Evolutionary conservation across 2,888 invertebrate genomes (phyloP).

Genomic region (Boloria selene): DNA sequence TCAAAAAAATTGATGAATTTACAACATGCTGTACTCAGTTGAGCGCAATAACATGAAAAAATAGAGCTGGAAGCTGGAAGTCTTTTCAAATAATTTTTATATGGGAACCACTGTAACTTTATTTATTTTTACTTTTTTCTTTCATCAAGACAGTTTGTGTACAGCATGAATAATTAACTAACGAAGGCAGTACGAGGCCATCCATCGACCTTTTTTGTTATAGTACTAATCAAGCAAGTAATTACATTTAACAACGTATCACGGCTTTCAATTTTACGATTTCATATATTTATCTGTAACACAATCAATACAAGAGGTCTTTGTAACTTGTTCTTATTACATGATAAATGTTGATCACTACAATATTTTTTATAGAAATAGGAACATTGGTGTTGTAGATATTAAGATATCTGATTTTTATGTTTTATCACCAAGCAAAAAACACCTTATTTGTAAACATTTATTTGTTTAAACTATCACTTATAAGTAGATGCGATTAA

Average conservation of each 20-base stretch:
- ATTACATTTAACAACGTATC: slow-evolving; percentile 35
- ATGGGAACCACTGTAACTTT: background rate
- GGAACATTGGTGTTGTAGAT: too few species aligned
- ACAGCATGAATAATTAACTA: slow-evolving; percentile 28
- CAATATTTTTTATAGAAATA: too few species aligned
- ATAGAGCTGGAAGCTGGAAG: too few species aligned
- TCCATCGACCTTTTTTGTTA: slow-evolving; percentile 39
- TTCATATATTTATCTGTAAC: slow-evolving; percentile 29
- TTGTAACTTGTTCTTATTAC: slow-evolving; percentile 24
- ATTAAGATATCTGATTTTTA: too few species aligned
- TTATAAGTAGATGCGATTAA: background rate
- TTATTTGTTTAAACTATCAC: too few species aligned
- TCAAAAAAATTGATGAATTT: too few species aligned
- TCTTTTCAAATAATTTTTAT: too few species aligned
- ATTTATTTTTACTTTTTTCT: slow-evolving; percentile 15
- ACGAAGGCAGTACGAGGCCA: slow-evolving; percentile 38
- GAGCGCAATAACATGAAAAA: too few species aligned
- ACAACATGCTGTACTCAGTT: too few species aligned
- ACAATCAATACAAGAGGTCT: slow-evolving; percentile 19
- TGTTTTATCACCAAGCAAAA: too few species aligned
- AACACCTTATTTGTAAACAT: too few species aligned
- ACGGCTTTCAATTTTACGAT: slow-evolving; percentile 39
- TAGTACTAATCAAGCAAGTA: slow-evolving; percentile 41
- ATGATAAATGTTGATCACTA: slow-evolving; percentile 1
- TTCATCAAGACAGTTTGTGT: slow-evolving; percentile 17